Evolutionary conservation across 2,113 vertebrate genomes (phyloP), one percentile per base, ranked within the genome.

Genomic region (Himantopus leucocephalus): DNA sequence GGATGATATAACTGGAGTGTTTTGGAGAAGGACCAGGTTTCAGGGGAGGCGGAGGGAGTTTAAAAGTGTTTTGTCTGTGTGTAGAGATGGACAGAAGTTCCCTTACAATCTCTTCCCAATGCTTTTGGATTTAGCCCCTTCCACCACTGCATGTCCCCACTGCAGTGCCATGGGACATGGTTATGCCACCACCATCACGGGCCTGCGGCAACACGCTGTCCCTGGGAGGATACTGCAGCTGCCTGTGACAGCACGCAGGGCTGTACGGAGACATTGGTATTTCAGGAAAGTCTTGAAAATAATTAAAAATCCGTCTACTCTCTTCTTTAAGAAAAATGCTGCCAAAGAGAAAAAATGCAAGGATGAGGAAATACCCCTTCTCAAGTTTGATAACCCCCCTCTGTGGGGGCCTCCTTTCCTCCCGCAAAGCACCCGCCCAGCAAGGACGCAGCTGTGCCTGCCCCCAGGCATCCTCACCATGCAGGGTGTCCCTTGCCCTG

Each of bases 211-310:
- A 6, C 0, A 0, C 23, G 4, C 9, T 59, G 74, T 32, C 59
- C 30, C 56, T 89, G 20, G 23, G 41, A 63, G 23, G 11, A 35
- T 34, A 56, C 62, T 4, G 4, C 50, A 23, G 81, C 82, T 4
- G 6, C 73, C 79, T 0, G 5, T 66, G 72, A 23, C 34, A 60
- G 62, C 1, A 0, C 1, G 0, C 29, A 16, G 56, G 60, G 34
- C 81, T 92, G 22, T n/a, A 20, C 5, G 2, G 59, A 41, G 26
- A 71, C 32, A 6, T 3, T 21, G 29, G 3, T 48, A 10, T 82
- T 85, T 66, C 30, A 59, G 50, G 34, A 26, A 90, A 72, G 27
- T 70, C 64, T 85, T 37, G 29, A 52, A 88, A 92, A 74, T 20
- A 68, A 80, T 58, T 78, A 56, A 62, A 45, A 47, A 50, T 70